Evolutionary conservation across 2,888 invertebrate genomes (phyloP).

Genomic region (Zhuqinia jingwanae): DNA sequence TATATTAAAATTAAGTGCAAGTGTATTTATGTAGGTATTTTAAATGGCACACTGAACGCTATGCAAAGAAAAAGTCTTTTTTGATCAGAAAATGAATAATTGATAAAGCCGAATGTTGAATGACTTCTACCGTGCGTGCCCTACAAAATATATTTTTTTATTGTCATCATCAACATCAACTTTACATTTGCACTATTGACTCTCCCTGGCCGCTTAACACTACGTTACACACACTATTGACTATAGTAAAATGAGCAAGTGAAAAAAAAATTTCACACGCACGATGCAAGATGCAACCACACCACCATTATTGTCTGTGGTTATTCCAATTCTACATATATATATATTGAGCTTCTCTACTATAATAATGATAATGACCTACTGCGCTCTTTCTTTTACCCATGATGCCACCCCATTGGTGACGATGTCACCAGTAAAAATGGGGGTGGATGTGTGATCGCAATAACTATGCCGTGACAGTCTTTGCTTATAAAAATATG

Average conservation of each 20-base stretch:
- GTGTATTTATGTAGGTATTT: background rate
- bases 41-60: background rate
- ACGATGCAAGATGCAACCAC: background rate
- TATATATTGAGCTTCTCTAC: too few species aligned
- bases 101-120: background rate
- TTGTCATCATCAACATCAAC: too few species aligned
- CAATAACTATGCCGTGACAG: background rate
- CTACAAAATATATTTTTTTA: background rate
- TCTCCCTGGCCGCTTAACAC: too few species aligned
- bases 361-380: background rate
- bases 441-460: too few species aligned
- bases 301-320: constrained; percentile 17
- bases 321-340: background rate
- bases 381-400: background rate
- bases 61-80: background rate
- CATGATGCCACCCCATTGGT: background rate
- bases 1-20: background rate
- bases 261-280: constrained; percentile 39
- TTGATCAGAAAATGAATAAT: background rate
- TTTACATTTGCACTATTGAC: too few species aligned
- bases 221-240: background rate
- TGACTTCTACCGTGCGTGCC: background rate
- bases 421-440: constrained; percentile 37
- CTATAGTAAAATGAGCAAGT: too few species aligned
- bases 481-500: background rate